Conservation (phyloP, 2,797 vertebrate genomes). For the Sebastes baramenuke region DNA sequence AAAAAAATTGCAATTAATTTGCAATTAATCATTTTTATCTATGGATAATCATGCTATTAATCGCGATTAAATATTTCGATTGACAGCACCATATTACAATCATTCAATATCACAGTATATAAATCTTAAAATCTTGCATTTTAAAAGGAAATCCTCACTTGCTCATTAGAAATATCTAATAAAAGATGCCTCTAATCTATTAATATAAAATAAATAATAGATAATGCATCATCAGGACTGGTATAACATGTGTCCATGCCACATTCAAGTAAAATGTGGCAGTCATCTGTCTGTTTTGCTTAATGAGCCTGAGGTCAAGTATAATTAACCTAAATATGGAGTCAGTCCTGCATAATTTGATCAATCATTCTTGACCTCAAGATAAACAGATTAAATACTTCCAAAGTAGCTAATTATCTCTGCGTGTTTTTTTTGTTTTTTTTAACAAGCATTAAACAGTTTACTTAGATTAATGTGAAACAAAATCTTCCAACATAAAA, state of each 20-base stretch:
- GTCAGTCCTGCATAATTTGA: neutral
- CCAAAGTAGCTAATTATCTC: slow-evolving; percentile 17
- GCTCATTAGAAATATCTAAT: neutral
- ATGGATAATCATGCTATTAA: too few species aligned
- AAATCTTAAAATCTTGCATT: neutral
- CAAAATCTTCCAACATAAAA: neutral
- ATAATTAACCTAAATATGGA: slow-evolving; percentile 47
- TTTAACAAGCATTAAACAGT: neutral
- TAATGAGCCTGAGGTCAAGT: slow-evolving; percentile 36
- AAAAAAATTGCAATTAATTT: too few species aligned
- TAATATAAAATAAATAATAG: neutral
- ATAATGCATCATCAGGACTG: neutral
- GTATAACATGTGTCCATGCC: neutral
- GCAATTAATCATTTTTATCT: too few species aligned
- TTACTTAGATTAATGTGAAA: neutral
- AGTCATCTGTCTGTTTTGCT: slow-evolving; percentile 27
- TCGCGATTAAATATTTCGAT: too few species aligned
- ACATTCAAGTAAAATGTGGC: neutral
- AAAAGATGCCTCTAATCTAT: neutral
- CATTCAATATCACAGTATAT: neutral
- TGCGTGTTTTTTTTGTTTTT: fast-evolving
- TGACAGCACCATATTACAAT: neutral
- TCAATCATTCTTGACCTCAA: slow-evolving; percentile 29
- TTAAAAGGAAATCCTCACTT: neutral
- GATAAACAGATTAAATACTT: slow-evolving; percentile 25